phyloP scores from a whole-genome alignment of 2,797 vertebrate genomes.

The Rhinoraja longicauda region DNA sequence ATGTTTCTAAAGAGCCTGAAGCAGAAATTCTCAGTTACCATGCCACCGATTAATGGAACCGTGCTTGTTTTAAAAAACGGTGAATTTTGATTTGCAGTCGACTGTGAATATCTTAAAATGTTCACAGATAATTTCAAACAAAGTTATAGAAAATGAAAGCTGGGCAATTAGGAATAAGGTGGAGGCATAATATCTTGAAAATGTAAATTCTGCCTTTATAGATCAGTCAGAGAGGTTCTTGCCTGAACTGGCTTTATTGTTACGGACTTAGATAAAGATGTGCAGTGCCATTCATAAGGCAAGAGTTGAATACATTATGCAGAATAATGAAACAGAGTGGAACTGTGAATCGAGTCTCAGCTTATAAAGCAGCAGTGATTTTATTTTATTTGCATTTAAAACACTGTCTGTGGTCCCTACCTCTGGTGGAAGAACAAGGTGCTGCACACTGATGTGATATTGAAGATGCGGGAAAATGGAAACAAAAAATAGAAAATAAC shows the following conservation, averaged over 20 bases:
- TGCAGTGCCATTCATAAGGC: background rate
- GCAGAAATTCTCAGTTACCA: background rate
- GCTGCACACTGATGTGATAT: no score
- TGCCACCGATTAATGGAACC: background rate
- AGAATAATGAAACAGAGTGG: background rate
- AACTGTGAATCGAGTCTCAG: background rate
- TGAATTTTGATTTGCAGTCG: background rate
- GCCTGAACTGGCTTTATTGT: background rate
- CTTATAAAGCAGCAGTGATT: background rate
- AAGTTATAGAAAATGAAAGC: background rate
- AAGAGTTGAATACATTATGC: background rate
- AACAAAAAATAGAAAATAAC: no score
- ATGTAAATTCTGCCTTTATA: slow-evolving; percentile 3
- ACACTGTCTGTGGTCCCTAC: background rate
- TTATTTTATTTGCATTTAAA: slow-evolving; percentile 26
- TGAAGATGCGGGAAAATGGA: no score
- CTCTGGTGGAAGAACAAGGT: background rate
- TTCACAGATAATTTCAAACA: background rate
- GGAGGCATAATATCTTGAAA: background rate
- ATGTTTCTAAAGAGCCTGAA: background rate
- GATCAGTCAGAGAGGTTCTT: background rate
- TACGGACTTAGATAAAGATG: background rate
- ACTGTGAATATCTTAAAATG: background rate
- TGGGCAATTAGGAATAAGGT: background rate
- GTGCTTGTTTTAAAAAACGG: background rate